Conservation (phyloP, 2,888 invertebrate genomes). For the Nebria brevicollis region DNA sequence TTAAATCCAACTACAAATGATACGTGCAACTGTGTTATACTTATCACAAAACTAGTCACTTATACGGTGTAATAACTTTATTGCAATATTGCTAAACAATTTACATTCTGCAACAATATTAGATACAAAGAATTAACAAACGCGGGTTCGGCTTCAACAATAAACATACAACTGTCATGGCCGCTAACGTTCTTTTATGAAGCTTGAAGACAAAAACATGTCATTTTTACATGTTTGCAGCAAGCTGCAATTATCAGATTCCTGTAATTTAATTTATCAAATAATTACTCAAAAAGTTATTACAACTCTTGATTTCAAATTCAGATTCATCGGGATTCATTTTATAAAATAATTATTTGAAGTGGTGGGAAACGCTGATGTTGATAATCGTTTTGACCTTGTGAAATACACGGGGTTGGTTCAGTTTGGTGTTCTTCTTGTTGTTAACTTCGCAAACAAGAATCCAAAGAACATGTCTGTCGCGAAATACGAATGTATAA, state of each 20-base stretch:
- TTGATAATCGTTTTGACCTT: conserved; percentile 42
- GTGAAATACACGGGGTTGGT: conserved; percentile 23
- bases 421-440: conserved; percentile 20
- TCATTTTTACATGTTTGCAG: conserved; percentile 17
- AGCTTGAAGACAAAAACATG: conserved; percentile 25
- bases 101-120: conserved; percentile 42
- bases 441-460: not conserved
- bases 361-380: conserved; percentile 30
- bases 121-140: conserved; percentile 42
- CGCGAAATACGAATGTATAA: not conserved
- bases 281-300: not conserved
- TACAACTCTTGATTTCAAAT: not conserved
- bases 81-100: not conserved
- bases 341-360: conserved; percentile 36
- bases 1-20: conserved; percentile 30
- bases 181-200: conserved; percentile 39
- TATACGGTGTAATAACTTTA: conserved; percentile 8
- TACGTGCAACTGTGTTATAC: conserved; percentile 17
- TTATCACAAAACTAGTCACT: conserved; percentile 41
- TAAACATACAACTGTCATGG: conserved; percentile 47
- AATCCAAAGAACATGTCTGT: not conserved
- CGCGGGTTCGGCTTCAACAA: conserved; percentile 47
- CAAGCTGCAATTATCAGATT: not conserved
- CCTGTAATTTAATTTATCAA: not conserved
- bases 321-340: conserved; percentile 1